Evolutionary conservation across 2,888 invertebrate species (phyloP).

Genomic region (Melolontha melolontha): DNA sequence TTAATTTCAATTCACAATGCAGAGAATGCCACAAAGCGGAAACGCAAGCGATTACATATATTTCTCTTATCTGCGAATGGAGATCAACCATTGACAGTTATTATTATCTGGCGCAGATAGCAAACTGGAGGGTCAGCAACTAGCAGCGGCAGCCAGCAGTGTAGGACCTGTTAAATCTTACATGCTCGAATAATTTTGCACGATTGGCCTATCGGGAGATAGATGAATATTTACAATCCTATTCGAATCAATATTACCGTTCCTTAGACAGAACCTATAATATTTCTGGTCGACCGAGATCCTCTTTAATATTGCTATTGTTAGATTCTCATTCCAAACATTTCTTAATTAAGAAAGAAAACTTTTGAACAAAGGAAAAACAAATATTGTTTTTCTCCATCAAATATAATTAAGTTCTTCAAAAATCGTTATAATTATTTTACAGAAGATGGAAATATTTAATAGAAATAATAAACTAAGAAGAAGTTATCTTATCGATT

Average conservation of each 20-base stretch:
- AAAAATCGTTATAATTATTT: no score
- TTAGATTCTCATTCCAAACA: no score
- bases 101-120: slow-evolving; percentile 31
- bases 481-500: no score
- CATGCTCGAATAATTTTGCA: slow-evolving; percentile 29
- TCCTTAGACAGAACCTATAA: background rate
- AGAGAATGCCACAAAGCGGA: no score
- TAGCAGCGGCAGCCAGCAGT: background rate
- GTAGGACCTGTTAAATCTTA: slow-evolving; percentile 31
- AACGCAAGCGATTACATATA: slow-evolving; percentile 8
- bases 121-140: slow-evolving; percentile 22
- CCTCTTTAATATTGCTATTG: no score
- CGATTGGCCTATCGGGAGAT: slow-evolving; percentile 13
- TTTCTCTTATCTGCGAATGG: slow-evolving; percentile 9
- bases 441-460: no score
- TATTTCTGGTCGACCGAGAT: background rate
- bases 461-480: no score
- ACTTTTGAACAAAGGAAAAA: no score
- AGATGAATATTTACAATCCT: slow-evolving; percentile 36
- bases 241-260: slow-evolving; percentile 17
- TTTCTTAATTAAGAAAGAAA: no score
- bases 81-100: slow-evolving; percentile 30
- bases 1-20: no score
- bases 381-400: no score
- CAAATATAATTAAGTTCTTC: no score